A percentile compares a stretch with the other conserved stretches of the same genome.
Conservation (phyloP, 2,888 invertebrate species). For the Phengaris alcon region DNA sequence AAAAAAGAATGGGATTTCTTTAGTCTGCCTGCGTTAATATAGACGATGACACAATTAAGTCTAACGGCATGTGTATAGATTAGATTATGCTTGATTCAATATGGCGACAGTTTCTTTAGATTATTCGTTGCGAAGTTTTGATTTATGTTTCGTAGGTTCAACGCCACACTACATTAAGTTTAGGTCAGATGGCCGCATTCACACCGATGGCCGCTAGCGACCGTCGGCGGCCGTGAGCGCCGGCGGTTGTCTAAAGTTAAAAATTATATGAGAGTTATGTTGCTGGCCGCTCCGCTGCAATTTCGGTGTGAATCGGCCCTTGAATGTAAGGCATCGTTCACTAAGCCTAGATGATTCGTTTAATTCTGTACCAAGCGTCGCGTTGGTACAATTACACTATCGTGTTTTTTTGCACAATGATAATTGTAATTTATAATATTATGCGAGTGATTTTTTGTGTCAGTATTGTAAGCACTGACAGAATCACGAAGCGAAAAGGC, state of each 20-base stretch:
- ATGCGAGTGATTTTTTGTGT: neutral
- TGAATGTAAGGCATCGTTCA: too few relatives aligned
- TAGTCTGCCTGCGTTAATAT: slow-evolving; percentile 43
- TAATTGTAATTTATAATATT: neutral
- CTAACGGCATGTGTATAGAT: neutral
- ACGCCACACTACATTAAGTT: too few relatives aligned
- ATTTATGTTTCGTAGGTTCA: too few relatives aligned
- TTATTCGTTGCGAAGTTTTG: too few relatives aligned
- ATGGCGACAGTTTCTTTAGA: neutral
- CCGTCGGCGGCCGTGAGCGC: too few relatives aligned
- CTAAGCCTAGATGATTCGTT: neutral
- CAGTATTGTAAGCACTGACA: neutral
- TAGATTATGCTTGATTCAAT: slow-evolving; percentile 11
- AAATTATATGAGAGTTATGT: too few relatives aligned
- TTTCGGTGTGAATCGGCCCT: too few relatives aligned
- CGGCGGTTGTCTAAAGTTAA: too few relatives aligned
- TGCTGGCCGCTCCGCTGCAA: too few relatives aligned
- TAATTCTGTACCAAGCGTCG: neutral
- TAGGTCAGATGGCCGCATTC: too few relatives aligned
- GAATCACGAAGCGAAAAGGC: neutral
- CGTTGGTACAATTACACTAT: neutral
- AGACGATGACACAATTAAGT: slow-evolving; percentile 20
- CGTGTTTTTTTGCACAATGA: neutral
- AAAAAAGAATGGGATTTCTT: slow-evolving; percentile 61
- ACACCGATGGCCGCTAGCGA: too few relatives aligned